Base-by-base conservation (phyloP, 2,888 invertebrate genomes). In the Ischnura elegans region DNA sequence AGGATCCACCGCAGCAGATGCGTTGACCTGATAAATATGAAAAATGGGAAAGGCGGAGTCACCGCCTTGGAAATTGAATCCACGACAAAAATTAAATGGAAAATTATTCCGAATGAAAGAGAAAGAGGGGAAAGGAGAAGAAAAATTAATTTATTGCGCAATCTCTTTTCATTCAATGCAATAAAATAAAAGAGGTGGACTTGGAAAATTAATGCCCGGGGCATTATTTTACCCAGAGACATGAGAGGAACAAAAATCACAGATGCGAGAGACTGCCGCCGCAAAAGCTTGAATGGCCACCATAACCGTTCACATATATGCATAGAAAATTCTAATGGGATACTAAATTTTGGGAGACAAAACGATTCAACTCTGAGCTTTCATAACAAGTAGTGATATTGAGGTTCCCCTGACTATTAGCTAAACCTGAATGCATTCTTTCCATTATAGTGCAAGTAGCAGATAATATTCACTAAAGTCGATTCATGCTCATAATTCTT, bases 21-120 rank as follows among this genome's bases (percentile, higher is more conserved):
- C 19, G 90, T 36, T 90, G 90, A 90, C 90, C 90, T 61, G 90
- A 90, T 90, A 90, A 90, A 90, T 61, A 61, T 90, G 55, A 90
- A 90, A 90, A 90, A 90, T 90, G 90, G 55, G 42, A 5, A 47
- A 51, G 55, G 29, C 47, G 43, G 55, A 61, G 90, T 61, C 90
- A 66, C 43, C 43, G 90, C 36, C n/a, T 90, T 43, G 25, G 90
- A 90, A 61, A 90, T 90, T 61, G 90, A 90, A 90, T 90, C 61
- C 46, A 55, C 87, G 42, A 25, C 21, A 55, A 55, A 55, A 87
- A 87, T 55, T 90, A 90, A 90, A 90, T 90, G 90, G 61, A 90
- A 90, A 90, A 90, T 90, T 61, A 90, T 90, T 90, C 51, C 61
- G 90, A 25, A 66, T 43, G 43, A 42, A 47, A 43, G 43, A 43